Percentiles rank a stretch among this genome's conserved stretches.
Conservation (phyloP, 2,888 invertebrate genomes). For the Eulithis prunata region DNA sequence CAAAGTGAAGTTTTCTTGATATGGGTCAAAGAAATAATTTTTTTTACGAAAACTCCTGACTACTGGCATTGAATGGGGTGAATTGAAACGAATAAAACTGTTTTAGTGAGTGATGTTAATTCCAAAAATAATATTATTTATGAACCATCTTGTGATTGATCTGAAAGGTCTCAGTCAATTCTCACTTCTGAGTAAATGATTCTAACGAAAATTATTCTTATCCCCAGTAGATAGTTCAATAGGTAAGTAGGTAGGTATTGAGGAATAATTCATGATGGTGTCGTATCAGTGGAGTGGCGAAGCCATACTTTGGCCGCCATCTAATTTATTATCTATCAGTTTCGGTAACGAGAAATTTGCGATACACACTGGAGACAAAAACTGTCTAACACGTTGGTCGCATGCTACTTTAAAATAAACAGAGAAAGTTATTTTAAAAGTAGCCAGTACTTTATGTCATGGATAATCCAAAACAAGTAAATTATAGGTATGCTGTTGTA, state of each 20-base stretch:
- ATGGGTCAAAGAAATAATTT: constrained; percentile 20
- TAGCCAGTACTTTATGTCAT: too few species aligned
- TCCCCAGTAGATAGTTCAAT: background rate
- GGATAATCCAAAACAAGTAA: too few species aligned
- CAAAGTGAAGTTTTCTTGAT: constrained; percentile 23
- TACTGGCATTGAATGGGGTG: background rate
- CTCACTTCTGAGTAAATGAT: too few species aligned
- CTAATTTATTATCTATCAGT: constrained; percentile 65
- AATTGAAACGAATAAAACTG: background rate
- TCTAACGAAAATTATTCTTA: too few species aligned
- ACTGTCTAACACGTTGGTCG: background rate
- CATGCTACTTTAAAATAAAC: background rate
- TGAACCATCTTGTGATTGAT: too few species aligned
- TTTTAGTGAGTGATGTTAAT: too few species aligned
- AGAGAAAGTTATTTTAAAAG: too few species aligned
- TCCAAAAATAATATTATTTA: too few species aligned
- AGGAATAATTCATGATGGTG: constrained; percentile 30
- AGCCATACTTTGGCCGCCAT: constrained; percentile 58
- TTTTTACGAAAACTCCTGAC: background rate
- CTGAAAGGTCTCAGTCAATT: too few species aligned
- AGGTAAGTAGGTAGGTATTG: background rate
- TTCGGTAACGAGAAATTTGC: constrained; percentile 55
- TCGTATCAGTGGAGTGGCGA: constrained; percentile 48
- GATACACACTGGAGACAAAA: constrained; percentile 47
- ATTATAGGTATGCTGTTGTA: too few species aligned